Base-by-base conservation (phyloP, 2,888 invertebrate genomes). In the Drosophila mimica region DNA sequence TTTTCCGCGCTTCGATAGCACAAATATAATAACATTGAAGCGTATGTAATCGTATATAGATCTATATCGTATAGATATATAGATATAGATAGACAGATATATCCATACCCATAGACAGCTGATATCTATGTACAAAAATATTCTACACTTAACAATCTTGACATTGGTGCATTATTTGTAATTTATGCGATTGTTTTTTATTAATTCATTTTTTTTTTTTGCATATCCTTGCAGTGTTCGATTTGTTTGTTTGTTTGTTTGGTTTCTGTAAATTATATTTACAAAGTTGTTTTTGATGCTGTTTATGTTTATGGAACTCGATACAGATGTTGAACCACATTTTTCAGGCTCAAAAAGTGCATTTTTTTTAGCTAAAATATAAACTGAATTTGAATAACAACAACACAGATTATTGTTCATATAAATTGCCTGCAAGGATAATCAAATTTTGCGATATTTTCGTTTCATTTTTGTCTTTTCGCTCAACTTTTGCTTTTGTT, bases 121-220 rank as follows among this genome's bases (percentile, higher is more conserved):
- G 28, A 28, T 36, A 57, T 43, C 33, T 36, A 57, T 43, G 40
- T 54, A 68, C 33, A 60, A 54, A 62, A 46, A 40, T 33, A 33
- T 28, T 59, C 20, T 30, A 66, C 9, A 33, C 7, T 43, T 46
- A 17, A 69, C 40, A 56, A 25, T 65, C 57, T 52, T 51, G 40
- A 49, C 49, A 25, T 25, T 25, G 34, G 46, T 30, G 20, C 36
- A 25, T 40, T 49, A 49, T 40, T 46, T 53, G 64, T 58, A 36
- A 49, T 58, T 64, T 25, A 58, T 58, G 57, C 58, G 63, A 34
- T 53, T 53, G 36, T 28, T 28, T 40, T 33, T n/a, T 31, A 31
- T 15, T 30, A 49, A 13, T 25, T 40, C n/a, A 20, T 30, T 0
- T 49, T 25, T 34, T 49, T n/a, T n/a, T 15, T 57, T 46, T 46